Evolutionary conservation across 1,140 invertebrate species (phyloP).

Genomic region (Carposina sasakii): DNA sequence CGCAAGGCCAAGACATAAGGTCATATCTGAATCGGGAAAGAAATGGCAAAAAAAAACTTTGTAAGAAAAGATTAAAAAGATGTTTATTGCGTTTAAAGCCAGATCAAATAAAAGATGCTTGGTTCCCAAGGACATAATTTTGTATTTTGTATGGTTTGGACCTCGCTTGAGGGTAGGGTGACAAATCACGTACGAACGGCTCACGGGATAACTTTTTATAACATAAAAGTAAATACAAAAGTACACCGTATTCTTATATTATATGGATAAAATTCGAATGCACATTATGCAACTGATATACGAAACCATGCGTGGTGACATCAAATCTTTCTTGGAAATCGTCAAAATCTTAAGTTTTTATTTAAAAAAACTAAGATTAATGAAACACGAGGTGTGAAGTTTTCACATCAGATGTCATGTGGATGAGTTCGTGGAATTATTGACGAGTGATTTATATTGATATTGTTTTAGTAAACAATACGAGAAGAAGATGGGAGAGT

Average conservation of each 20-base stretch:
- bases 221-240: background rate
- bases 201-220: conserved; percentile 9
- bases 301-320: conserved; percentile 14
- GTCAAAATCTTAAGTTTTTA: conserved; percentile 31
- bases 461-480: too few species aligned
- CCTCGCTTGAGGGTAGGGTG: conserved; percentile 29
- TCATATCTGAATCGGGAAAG: too few species aligned
- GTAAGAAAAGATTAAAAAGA: conserved; percentile 36
- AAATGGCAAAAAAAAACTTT: too few species aligned
- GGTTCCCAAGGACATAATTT: conserved; percentile 55
- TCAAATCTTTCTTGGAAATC: conserved; percentile 42
- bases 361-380: conserved; percentile 49
- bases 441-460: too few species aligned
- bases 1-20: too few species aligned
- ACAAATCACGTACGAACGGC: conserved; percentile 44
- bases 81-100: conserved; percentile 38
- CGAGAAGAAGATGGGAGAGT: too few species aligned
- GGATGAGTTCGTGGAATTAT: conserved; percentile 15
- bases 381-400: conserved; percentile 53
- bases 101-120: conserved; percentile 28
- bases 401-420: conserved; percentile 26
- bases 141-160: conserved; percentile 38
- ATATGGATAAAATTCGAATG: background rate
- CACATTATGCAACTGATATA: conserved; percentile 12
- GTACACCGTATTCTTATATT: background rate